These are phyloP conservation scores for Danionella cerebrum DNA, from an alignment of 2,113 vertebrate species.

Conservation along the genomic window DNA sequence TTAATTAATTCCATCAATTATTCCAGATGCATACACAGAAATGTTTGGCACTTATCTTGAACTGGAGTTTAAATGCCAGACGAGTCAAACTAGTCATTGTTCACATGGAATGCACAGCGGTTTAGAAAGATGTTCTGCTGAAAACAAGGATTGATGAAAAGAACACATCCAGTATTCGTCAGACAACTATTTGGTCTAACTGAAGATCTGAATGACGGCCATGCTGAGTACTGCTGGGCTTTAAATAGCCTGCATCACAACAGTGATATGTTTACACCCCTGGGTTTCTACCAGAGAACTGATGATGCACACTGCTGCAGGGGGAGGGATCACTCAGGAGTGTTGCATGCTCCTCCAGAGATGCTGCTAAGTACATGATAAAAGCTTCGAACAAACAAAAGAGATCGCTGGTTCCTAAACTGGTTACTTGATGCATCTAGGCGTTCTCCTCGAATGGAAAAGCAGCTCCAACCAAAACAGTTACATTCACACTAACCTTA, in stretches of 20 bases:
- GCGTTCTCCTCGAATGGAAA: too few species aligned
- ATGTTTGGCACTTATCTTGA: background rate
- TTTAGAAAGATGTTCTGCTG: background rate
- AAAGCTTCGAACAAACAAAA: background rate
- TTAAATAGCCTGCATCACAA: constrained; percentile 41
- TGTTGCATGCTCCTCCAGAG: background rate
- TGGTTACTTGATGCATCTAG: background rate
- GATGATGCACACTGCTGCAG: background rate
- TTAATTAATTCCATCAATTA: too few species aligned
- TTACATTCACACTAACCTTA: too few species aligned
- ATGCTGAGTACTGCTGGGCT: background rate
- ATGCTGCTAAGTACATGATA: background rate
- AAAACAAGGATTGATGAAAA: background rate
- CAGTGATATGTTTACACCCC: constrained; percentile 31
- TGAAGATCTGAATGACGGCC: too few species aligned
- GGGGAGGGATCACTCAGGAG: background rate
- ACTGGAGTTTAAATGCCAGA: background rate
- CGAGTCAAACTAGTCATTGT: background rate
- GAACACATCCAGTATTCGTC: too few species aligned
- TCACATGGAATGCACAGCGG: background rate
- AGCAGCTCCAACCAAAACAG: too few species aligned
- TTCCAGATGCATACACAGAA: too few species aligned
- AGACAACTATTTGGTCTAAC: too few species aligned
- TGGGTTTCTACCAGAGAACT: constrained; percentile 2
- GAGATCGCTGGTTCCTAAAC: background rate